These are phyloP conservation scores for Eugnorisma glareosa DNA, from an alignment of 2,888 invertebrate species.

Conservation along the genomic window DNA sequence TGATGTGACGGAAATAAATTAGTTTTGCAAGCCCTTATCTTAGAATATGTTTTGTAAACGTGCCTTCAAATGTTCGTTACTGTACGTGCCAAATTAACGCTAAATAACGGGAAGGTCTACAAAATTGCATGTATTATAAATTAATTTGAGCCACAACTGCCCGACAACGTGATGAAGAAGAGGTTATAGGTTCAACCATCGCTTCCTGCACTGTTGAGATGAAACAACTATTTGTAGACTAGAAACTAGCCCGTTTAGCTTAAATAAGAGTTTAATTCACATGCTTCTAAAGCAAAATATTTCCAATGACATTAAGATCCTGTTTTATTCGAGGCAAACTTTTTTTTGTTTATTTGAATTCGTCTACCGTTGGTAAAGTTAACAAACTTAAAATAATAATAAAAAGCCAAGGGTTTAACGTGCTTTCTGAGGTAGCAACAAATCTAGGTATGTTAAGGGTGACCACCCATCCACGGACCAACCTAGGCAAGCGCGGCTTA, in stretches of 20 bases:
- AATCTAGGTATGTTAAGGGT: neutral
- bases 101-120: neutral
- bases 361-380: too few relatives aligned
- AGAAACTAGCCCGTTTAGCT: neutral
- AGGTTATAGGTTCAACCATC: conserved; percentile 29
- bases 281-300: too few relatives aligned
- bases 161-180: neutral
- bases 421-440: neutral
- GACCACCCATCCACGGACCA: neutral
- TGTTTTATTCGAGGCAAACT: too few relatives aligned
- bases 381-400: too few relatives aligned
- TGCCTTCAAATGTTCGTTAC: neutral
- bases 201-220: neutral
- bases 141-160: neutral
- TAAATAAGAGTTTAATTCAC: neutral
- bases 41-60: neutral
- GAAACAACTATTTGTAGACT: neutral
- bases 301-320: too few relatives aligned
- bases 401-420: too few relatives aligned
- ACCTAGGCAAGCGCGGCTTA: neutral
- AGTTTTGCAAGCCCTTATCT: too few relatives aligned
- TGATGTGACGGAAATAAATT: too few relatives aligned
- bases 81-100: neutral
- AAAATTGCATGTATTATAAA: neutral
- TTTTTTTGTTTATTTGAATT: too few relatives aligned